Percentiles rank a stretch among this genome's conserved stretches.
Evolutionary conservation across 2,113 vertebrate species (phyloP).

Genomic region (Hystrix cristata): DNA sequence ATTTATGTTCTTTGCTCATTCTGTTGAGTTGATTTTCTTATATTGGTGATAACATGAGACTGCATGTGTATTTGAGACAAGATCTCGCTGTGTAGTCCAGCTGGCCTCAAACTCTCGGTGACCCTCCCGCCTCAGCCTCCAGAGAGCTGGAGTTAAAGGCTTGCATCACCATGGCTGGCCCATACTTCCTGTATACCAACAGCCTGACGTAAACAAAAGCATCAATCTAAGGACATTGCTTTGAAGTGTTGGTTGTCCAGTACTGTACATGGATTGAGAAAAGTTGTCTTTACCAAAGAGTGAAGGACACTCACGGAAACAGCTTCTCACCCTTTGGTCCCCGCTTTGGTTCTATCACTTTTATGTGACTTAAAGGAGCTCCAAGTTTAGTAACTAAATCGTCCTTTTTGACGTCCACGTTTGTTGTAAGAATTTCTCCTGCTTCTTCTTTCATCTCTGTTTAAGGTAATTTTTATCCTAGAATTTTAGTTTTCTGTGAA

Average conservation of each 20-base stretch:
- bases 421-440: not conserved
- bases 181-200: not conserved
- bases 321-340: not conserved
- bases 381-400: slow-evolving; percentile 48
- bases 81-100: not conserved
- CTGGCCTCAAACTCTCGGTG: not conserved
- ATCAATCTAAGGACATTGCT: slow-evolving; percentile 7
- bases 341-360: not conserved
- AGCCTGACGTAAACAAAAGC: slow-evolving; percentile 10
- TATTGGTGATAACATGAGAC: not conserved
- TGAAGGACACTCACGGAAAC: not conserved
- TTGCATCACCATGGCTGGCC: not conserved
- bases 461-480: slow-evolving; percentile 31
- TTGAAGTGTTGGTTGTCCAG: slow-evolving; percentile 15
- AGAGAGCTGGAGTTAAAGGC: not conserved
- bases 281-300: not conserved
- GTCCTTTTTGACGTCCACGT: not conserved
- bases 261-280: not conserved
- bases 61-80: not conserved
- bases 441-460: slow-evolving; percentile 30
- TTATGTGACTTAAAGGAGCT: slow-evolving; percentile 18
- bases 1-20: slow-evolving; percentile 38
- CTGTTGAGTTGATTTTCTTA: not conserved
- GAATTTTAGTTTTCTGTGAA: slow-evolving; percentile 21
- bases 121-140: not conserved